Evolutionary conservation across 1,140 invertebrate species (phyloP).

Genomic region (Lordiphosa clarofinis): DNA sequence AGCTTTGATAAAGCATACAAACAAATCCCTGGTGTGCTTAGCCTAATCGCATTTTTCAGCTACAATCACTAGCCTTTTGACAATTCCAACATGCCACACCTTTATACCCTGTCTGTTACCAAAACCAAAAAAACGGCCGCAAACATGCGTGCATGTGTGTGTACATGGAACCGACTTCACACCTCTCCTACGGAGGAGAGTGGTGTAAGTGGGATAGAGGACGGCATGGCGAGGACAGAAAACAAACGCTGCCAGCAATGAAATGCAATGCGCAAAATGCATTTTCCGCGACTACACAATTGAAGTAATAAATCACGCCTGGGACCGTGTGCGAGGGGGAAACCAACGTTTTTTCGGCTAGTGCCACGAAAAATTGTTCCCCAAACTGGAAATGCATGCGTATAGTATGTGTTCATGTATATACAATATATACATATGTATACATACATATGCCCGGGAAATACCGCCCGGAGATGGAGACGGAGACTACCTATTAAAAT

Average conservation of each 20-base stretch:
- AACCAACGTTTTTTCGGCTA: conserved; percentile 30
- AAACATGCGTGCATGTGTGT: conserved; percentile 48
- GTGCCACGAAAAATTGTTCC: conserved; percentile 25
- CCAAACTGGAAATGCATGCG: conserved; percentile 24
- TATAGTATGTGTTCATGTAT: conserved; percentile 7
- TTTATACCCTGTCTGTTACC: background rate
- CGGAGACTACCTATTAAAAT: conserved; percentile 75
- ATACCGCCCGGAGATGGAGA: conserved; percentile 34
- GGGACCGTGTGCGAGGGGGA: conserved; percentile 6
- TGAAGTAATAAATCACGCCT: conserved; percentile 72
- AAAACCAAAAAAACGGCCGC: conserved; percentile 26
- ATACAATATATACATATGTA: conserved; percentile 40
- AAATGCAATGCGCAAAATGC: conserved; percentile 76
- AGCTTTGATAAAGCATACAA: too few species aligned
- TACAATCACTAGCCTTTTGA: too few species aligned
- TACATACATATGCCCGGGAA: too few species aligned
- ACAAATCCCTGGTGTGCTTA: too few species aligned
- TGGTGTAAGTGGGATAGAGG: background rate
- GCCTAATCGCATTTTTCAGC: background rate
- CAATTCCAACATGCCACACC: conserved; percentile 3
- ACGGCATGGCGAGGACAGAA: conserved; percentile 13
- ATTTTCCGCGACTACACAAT: conserved; percentile 75
- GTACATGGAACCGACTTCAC: conserved; percentile 61
- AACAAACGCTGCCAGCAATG: conserved; percentile 70
- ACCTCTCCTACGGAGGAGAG: conserved; percentile 41